A percentile compares a stretch with the other conserved stretches of the same genome.
phyloP scores from a whole-genome alignment of 2,113 vertebrate genomes.

The Dipodomys ordii region DNA sequence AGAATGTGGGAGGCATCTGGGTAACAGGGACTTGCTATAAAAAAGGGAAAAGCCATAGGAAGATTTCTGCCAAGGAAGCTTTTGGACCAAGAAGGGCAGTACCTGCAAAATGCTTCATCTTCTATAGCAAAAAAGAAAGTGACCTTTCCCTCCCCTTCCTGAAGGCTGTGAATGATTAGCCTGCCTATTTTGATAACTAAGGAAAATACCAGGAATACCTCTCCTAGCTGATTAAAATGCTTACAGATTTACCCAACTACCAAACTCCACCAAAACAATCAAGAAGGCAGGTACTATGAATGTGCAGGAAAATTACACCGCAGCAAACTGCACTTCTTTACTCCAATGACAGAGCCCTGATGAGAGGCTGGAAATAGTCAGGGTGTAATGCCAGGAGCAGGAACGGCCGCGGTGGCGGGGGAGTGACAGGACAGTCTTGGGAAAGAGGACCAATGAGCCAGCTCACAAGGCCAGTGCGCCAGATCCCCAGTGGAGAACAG shows the following conservation, averaged over 20 bases:
- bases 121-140: conserved; percentile 53
- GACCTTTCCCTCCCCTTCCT: conserved; percentile 44
- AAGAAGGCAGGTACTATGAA: neutral
- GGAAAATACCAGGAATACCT: neutral
- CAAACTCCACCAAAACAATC: neutral
- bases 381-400: neutral
- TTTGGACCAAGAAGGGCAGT: conserved; percentile 42
- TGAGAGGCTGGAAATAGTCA: neutral
- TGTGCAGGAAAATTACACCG: neutral
- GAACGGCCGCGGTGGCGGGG: neutral
- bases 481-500: neutral
- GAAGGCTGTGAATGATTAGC: conserved; percentile 63
- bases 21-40: neutral
- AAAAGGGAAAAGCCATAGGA: neutral
- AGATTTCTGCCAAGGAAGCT: conserved; percentile 39
- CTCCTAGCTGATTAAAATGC: neutral
- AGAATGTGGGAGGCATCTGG: conserved; percentile 23
- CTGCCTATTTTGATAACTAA: conserved; percentile 18
- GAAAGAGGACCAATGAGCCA: neutral
- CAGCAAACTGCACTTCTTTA: neutral
- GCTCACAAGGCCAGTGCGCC: neutral
- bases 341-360: neutral
- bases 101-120: conserved; percentile 49
- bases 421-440: neutral
- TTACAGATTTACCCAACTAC: neutral